These are phyloP conservation scores for Ascidia mentula DNA, from an alignment of 23 tunicate genomes.

Conservation along the genomic window DNA sequence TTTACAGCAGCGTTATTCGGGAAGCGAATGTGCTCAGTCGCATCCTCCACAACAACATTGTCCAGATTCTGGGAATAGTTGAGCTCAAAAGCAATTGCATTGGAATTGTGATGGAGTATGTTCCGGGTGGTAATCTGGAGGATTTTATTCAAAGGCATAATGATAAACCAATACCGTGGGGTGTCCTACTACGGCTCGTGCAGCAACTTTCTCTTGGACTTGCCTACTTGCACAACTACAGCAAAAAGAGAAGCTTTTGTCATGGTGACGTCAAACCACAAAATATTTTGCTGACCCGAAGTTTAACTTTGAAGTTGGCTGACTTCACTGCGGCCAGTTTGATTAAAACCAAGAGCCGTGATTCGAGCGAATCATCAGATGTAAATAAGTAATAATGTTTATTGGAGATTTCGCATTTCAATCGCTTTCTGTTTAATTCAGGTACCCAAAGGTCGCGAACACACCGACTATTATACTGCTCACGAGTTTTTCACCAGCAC, in stretches of 20 bases:
- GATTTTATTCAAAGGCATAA: slow-evolving; percentile 11
- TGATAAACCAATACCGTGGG: background rate
- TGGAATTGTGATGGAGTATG: slow-evolving; percentile 39
- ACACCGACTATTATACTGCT: slow-evolving; percentile 20
- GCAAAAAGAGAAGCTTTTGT: background rate
- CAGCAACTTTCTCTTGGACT: slow-evolving; percentile 14
- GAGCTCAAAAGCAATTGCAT: background rate
- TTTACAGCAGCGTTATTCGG: background rate
- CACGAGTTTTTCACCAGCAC: slow-evolving; percentile 4
- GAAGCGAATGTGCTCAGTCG: slow-evolving; percentile 19
- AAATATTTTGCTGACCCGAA: slow-evolving; percentile 13
- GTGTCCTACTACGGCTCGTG: background rate
- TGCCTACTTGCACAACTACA: slow-evolving; percentile 28
- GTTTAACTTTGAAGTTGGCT: slow-evolving; percentile 19
- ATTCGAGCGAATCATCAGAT: background rate
- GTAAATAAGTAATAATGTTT: background rate
- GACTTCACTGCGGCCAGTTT: slow-evolving; percentile 17
- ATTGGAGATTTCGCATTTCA: too few species aligned
- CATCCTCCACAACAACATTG: slow-evolving; percentile 12
- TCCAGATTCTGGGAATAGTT: slow-evolving; percentile 10
- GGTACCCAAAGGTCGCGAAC: background rate
- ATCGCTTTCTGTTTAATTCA: background rate
- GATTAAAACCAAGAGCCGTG: background rate
- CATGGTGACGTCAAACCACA: slow-evolving; percentile 4
- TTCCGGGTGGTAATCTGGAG: slow-evolving; percentile 25